Conservation (phyloP, 1,140 invertebrate genomes). For the Galleria mellonella region DNA sequence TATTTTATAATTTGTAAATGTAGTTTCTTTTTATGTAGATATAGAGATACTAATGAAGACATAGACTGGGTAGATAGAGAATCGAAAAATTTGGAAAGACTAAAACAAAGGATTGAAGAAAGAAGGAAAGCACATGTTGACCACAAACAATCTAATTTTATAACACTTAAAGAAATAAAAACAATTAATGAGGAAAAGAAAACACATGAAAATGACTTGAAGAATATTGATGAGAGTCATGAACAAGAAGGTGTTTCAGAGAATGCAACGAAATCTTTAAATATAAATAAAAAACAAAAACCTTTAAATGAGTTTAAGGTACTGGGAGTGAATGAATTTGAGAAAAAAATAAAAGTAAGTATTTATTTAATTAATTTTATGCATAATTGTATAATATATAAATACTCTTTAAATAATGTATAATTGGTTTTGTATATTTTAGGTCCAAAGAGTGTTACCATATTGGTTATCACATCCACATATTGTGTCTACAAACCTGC, state of each 20-base stretch:
- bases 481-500: conserved; percentile 82
- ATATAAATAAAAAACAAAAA: conserved; percentile 12
- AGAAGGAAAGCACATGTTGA: conserved; percentile 52
- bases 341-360: conserved; percentile 61
- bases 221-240: conserved; percentile 20
- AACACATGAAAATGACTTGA: conserved; percentile 21
- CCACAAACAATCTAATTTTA: conserved; percentile 31
- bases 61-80: conserved; percentile 53
- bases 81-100: conserved; percentile 74
- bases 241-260: not conserved
- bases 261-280: not conserved
- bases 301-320: conserved; percentile 65
- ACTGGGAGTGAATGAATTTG: conserved; percentile 68
- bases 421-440: conserved; percentile 7
- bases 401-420: not conserved
- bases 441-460: conserved; percentile 85
- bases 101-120: conserved; percentile 76
- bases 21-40: conserved; percentile 46
- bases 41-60: conserved; percentile 60
- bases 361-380: not conserved
- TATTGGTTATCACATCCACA: conserved; percentile 90
- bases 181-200: conserved; percentile 21
- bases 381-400: not conserved
- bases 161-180: conserved; percentile 23
- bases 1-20: conserved; percentile 3